Conservation (phyloP, 2,797 vertebrate genomes). For the Rhodeus uyekii region DNA sequence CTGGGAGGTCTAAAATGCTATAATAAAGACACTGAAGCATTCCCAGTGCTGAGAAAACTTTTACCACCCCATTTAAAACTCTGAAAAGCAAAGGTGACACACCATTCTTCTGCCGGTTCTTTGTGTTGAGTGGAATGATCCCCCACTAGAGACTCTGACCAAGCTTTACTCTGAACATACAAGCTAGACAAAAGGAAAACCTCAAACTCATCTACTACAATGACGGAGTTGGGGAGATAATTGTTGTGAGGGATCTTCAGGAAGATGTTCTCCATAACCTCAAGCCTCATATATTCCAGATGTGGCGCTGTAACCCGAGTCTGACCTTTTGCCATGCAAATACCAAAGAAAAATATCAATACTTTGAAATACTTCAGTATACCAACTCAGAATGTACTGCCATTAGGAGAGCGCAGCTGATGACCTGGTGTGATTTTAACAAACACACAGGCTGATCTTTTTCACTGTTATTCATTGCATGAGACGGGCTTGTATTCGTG, state of each 20-base stretch:
- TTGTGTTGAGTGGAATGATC: slow-evolving; percentile 38
- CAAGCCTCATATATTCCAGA: slow-evolving; percentile 72
- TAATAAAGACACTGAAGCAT: slow-evolving; percentile 16
- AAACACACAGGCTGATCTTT: slow-evolving; percentile 59
- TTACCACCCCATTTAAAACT: slow-evolving; percentile 49
- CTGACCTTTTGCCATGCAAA: slow-evolving; percentile 67
- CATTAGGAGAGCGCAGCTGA: slow-evolving; percentile 68
- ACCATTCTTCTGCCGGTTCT: slow-evolving; percentile 51
- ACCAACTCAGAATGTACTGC: slow-evolving; percentile 62
- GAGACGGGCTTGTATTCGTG: not conserved
- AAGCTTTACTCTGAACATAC: not conserved
- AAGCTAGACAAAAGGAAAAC: slow-evolving; percentile 1
- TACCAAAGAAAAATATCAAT: slow-evolving; percentile 71
- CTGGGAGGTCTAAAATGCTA: slow-evolving; percentile 6
- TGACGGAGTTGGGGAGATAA: not conserved
- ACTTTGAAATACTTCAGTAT: slow-evolving; percentile 64
- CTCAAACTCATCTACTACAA: slow-evolving; percentile 9
- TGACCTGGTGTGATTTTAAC: slow-evolving; percentile 68
- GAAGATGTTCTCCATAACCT: slow-evolving; percentile 63
- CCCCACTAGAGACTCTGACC: not conserved
- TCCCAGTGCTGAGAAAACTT: slow-evolving; percentile 39
- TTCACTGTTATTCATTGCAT: slow-evolving; percentile 22
- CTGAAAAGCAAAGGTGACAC: slow-evolving; percentile 48
- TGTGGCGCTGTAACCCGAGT: slow-evolving; percentile 66
- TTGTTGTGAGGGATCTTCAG: not conserved